phyloP scores from a whole-genome alignment of 2,113 vertebrate genomes.

The Prochilodus magdalenae region DNA sequence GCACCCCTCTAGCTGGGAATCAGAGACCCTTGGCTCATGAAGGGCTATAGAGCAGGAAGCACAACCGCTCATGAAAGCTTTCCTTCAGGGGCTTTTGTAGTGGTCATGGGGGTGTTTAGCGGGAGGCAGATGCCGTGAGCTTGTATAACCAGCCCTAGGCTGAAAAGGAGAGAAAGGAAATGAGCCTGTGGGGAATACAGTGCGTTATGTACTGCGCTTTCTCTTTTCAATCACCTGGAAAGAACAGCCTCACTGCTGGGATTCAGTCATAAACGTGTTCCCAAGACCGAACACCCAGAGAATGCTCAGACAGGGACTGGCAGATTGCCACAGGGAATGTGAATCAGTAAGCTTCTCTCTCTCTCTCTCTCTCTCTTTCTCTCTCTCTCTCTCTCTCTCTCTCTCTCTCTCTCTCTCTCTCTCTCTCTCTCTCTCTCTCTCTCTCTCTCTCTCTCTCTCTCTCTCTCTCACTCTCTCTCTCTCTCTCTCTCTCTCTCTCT shows the following conservation, averaged over 20 bases:
- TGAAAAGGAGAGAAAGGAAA: slow-evolving; percentile 26
- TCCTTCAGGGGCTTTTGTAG: slow-evolving; percentile 41
- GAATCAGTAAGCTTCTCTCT: slow-evolving; percentile 22
- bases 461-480: too few relatives aligned
- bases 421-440: too few relatives aligned
- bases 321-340: slow-evolving; percentile 37
- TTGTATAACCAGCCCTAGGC: slow-evolving; percentile 45
- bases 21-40: slow-evolving; percentile 37
- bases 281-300: background rate
- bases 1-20: slow-evolving; percentile 45
- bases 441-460: too few relatives aligned
- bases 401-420: too few relatives aligned
- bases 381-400: background rate
- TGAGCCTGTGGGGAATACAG: slow-evolving; percentile 35
- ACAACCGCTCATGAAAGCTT: slow-evolving; percentile 62
- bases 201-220: slow-evolving; percentile 27
- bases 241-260: slow-evolving; percentile 31
- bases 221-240: slow-evolving; percentile 25
- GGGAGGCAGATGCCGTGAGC: slow-evolving; percentile 32
- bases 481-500: too few relatives aligned
- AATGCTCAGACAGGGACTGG: slow-evolving; percentile 46
- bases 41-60: slow-evolving; percentile 58
- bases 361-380: slow-evolving; percentile 33
- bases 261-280: slow-evolving; percentile 40
- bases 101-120: slow-evolving; percentile 43